These are phyloP conservation scores for Enteromius afrohamiltoni DNA, from an alignment of 2,797 vertebrate genomes.

Conservation along the genomic window DNA sequence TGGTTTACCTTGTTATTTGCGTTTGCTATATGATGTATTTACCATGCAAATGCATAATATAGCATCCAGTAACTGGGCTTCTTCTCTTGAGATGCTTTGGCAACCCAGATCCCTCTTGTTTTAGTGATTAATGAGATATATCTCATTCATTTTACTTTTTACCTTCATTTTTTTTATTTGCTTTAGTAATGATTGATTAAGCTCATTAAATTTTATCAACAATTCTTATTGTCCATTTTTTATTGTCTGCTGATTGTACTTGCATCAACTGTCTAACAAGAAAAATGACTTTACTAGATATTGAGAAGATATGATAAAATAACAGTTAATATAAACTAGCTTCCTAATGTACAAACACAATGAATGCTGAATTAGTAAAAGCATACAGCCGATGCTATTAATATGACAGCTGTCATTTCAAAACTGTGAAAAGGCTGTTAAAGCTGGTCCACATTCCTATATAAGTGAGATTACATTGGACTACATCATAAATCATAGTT, in stretches of 20 bases:
- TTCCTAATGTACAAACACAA: background rate
- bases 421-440: constrained; percentile 6
- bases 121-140: constrained; percentile 12
- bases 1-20: background rate
- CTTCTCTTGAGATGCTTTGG: constrained; percentile 13
- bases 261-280: background rate
- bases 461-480: constrained; percentile 23
- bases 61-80: constrained; percentile 7
- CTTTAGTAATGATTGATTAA: constrained; percentile 13
- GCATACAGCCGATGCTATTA: background rate
- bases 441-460: background rate
- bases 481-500: constrained; percentile 33
- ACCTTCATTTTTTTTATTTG: constrained; percentile 8
- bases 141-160: background rate
- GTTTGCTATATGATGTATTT: background rate
- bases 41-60: background rate
- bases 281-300: constrained; percentile 21
- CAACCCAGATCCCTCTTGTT: background rate
- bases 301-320: background rate
- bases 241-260: constrained; percentile 10
- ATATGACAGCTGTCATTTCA: background rate
- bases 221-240: background rate
- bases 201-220: constrained; percentile 4
- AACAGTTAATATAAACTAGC: constrained; percentile 1
- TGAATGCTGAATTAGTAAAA: background rate